Evolutionary conservation across 2,888 invertebrate species (phyloP).

Genomic region (Seladonia tumulorum): DNA sequence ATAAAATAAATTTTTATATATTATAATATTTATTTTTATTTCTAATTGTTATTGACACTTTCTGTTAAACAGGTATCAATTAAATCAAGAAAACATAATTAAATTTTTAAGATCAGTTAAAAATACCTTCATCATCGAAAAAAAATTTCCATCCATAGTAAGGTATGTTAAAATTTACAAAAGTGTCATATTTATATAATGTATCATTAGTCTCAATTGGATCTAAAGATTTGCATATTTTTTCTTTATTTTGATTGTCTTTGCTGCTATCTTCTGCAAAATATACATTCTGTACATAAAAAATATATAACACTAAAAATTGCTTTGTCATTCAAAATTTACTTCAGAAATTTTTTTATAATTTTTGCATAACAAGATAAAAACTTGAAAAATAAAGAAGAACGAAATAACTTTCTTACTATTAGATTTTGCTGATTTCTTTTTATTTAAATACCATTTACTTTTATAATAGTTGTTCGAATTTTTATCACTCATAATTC

Average conservation of each 20-base stretch:
- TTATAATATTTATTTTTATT: constrained; percentile 22
- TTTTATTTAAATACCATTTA: constrained; percentile 39
- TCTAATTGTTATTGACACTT: not conserved
- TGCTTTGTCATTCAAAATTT: not conserved
- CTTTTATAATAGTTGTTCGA: constrained; percentile 23
- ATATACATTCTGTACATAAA: not conserved
- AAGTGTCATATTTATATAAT: constrained; percentile 36
- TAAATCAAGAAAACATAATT: not conserved
- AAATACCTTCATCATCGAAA: constrained; percentile 89
- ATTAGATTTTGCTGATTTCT: constrained; percentile 28
- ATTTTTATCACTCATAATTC: constrained; percentile 39
- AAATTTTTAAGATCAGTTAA: not conserved
- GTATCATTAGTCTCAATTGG: constrained; percentile 30
- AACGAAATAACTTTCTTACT: constrained; percentile 44
- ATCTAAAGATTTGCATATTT: constrained; percentile 14
- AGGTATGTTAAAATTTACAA: constrained; percentile 68
- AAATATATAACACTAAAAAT: not conserved
- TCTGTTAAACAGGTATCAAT: not conserved
- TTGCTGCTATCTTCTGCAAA: constrained; percentile 17
- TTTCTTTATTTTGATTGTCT: constrained; percentile 9
- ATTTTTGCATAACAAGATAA: not conserved
- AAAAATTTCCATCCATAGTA: constrained; percentile 92
- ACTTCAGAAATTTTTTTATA: not conserved
- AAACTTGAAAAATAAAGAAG: not conserved
- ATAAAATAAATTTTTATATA: constrained; percentile 28